These are phyloP conservation scores for Eupsilia transversa DNA, from an alignment of 2,888 invertebrate genomes.

Conservation along the genomic window DNA sequence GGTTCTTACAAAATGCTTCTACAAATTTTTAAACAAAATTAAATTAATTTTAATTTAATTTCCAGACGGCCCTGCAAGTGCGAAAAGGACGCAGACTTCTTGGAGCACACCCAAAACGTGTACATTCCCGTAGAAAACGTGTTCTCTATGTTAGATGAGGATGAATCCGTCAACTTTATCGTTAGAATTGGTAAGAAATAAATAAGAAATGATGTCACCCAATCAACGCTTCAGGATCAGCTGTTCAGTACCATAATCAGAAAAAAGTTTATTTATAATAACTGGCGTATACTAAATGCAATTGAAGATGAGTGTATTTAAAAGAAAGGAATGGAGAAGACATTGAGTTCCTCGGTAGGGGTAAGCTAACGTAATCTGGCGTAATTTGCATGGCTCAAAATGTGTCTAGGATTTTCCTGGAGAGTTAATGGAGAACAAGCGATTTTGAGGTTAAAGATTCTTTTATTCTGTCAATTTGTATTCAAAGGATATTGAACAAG, in stretches of 20 bases:
- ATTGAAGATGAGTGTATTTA: background rate
- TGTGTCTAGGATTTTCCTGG: background rate
- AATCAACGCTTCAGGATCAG: background rate
- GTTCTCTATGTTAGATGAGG: slow-evolving; percentile 88
- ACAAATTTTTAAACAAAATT: no score
- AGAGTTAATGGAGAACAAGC: background rate
- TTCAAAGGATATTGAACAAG: background rate
- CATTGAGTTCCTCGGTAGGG: background rate
- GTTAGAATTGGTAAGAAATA: slow-evolving; percentile 84
- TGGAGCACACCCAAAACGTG: slow-evolving; percentile 89
- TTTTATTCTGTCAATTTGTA: background rate
- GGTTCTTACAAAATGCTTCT: no score
- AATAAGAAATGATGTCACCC: background rate
- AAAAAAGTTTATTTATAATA: background rate
- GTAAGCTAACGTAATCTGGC: background rate
- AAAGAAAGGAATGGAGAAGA: background rate
- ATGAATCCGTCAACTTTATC: slow-evolving; percentile 85
- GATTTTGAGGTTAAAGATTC: background rate
- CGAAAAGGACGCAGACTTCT: slow-evolving; percentile 88
- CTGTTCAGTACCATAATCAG: background rate
- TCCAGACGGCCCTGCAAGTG: slow-evolving; percentile 89
- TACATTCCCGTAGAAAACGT: slow-evolving; percentile 90
- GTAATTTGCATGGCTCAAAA: background rate
- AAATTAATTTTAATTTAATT: slow-evolving; percentile 33
- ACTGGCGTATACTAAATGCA: background rate